These are phyloP conservation scores for Ptychadena robeensis DNA, from an alignment of 2,797 vertebrate species.

Conservation along the genomic window DNA sequence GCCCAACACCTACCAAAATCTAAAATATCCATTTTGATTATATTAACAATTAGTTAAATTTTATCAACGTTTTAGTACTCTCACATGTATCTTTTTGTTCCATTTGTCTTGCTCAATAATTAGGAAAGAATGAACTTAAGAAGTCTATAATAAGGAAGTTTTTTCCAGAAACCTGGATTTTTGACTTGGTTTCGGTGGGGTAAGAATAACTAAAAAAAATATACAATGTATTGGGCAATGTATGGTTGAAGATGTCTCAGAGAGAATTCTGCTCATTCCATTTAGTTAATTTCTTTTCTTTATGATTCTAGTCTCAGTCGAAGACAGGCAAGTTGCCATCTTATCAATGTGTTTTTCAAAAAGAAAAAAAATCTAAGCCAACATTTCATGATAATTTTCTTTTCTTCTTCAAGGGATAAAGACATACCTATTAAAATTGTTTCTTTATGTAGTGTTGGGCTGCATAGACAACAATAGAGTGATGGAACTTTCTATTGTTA, in stretches of 20 bases:
- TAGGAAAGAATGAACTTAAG: rapidly evolving
- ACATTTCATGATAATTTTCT: no score
- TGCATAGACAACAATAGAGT: no score
- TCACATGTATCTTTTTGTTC: not conserved
- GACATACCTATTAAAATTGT: no score
- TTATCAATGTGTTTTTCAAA: no score
- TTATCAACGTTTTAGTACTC: not conserved
- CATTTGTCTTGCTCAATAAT: rapidly evolving
- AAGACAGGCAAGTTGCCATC: no score
- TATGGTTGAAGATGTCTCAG: not conserved
- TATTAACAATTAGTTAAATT: not conserved
- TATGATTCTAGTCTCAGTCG: no score
- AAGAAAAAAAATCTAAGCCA: no score
- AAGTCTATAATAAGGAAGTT: not conserved
- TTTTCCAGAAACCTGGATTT: constrained; percentile 63
- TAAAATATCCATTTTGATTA: not conserved
- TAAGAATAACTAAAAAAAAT: constrained; percentile 47
- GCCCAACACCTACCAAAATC: no score
- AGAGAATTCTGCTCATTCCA: not conserved
- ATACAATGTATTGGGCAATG: not conserved
- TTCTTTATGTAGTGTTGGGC: no score
- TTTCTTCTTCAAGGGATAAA: no score
- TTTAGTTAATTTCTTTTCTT: no score
- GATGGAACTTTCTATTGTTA: no score
- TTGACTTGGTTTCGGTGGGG: constrained; percentile 67